These are phyloP conservation scores for Urocyon cinereoargenteus DNA, from an alignment of 2,797 vertebrate species.

Conservation along the genomic window DNA sequence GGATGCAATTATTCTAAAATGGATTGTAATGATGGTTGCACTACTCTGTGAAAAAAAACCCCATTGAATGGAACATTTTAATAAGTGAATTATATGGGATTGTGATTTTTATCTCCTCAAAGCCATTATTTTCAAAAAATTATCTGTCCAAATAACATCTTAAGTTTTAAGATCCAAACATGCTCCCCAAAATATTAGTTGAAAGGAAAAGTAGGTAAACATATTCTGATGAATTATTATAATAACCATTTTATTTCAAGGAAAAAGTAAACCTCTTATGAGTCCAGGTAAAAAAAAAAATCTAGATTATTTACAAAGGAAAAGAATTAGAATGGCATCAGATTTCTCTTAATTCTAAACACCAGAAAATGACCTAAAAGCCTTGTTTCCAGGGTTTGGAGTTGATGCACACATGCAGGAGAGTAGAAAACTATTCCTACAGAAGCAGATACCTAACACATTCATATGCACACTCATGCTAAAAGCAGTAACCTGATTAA, in stretches of 20 bases:
- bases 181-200: neutral
- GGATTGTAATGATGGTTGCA: neutral
- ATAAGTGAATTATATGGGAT: neutral
- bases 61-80: neutral
- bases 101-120: neutral
- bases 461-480: neutral
- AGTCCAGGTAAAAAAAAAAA: neutral
- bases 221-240: neutral
- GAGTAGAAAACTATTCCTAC: neutral
- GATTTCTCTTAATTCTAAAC: neutral
- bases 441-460: neutral
- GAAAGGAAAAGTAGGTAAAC: neutral
- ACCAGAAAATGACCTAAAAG: neutral
- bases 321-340: neutral
- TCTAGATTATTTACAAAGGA: neutral
- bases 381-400: neutral
- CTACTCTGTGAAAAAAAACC: neutral
- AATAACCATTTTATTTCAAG: neutral
- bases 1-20: neutral
- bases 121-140: neutral
- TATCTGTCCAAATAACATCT: neutral
- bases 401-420: rapidly evolving
- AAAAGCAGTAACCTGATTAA: neutral
- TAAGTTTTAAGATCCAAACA: neutral
- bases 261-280: neutral